Conservation (phyloP, 2,113 vertebrate genomes). For the Pachycephala philippinensis region DNA sequence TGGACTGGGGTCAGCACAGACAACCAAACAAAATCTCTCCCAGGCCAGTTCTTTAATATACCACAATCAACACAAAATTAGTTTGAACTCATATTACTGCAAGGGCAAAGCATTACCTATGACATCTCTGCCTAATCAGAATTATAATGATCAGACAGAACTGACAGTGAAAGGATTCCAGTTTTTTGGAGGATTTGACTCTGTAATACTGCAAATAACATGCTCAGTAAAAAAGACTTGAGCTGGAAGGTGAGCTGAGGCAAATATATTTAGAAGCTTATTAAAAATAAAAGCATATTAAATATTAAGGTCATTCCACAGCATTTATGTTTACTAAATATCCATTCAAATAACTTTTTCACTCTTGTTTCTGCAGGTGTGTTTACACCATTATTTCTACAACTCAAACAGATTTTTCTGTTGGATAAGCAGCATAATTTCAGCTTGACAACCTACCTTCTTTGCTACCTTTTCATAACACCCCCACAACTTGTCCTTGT, state of each 20-base stretch:
- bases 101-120: neutral
- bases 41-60: neutral
- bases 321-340: neutral
- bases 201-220: neutral
- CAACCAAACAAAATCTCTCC: neutral
- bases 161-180: neutral
- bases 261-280: neutral
- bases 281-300: neutral
- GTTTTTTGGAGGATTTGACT: neutral
- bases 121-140: neutral
- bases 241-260: neutral
- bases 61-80: neutral
- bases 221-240: neutral
- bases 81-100: neutral
- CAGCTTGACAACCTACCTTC: neutral
- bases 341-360: neutral
- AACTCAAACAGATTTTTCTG: neutral
- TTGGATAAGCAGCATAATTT: neutral
- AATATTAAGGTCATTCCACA: neutral
- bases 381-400: neutral
- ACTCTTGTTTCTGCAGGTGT: neutral
- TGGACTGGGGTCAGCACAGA: neutral
- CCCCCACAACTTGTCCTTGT: neutral
- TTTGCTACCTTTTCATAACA: neutral
- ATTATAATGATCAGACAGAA: neutral